Evolutionary conservation across 2,888 invertebrate species (phyloP).

Genomic region (Parnassius smintheus): DNA sequence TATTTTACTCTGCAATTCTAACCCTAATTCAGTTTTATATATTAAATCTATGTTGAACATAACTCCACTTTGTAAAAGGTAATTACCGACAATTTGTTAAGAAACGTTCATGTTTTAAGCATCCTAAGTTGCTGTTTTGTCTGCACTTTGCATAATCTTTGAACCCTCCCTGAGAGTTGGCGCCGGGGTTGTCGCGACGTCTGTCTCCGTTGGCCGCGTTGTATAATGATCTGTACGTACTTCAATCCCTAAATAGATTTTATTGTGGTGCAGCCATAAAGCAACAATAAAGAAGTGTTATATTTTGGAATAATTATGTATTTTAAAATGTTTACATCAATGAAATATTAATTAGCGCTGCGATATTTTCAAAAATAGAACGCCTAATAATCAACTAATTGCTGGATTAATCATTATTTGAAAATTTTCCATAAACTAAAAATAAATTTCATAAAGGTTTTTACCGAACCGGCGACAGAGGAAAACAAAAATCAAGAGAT

Average conservation of each 20-base stretch:
- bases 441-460: background rate
- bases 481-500: too few species aligned
- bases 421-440: too few species aligned
- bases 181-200: conserved; percentile 31
- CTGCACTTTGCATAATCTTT: conserved; percentile 9
- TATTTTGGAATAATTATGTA: conserved; percentile 12
- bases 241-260: conserved; percentile 17
- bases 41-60: too few species aligned
- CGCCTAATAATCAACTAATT: background rate
- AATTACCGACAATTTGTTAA: too few species aligned
- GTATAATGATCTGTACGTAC: conserved; percentile 29
- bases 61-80: too few species aligned
- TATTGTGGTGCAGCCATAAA: background rate
- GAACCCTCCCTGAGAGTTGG: conserved; percentile 16
- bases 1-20: too few species aligned
- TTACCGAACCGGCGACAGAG: too few species aligned
- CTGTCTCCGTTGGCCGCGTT: conserved; percentile 23
- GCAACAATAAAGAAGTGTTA: conserved; percentile 2
- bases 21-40: too few species aligned
- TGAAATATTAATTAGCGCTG: conserved; percentile 6
- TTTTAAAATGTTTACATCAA: conserved; percentile 3
- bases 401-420: background rate
- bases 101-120: too few species aligned
- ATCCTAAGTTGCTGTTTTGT: background rate
- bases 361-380: conserved; percentile 2